phyloP scores from a whole-genome alignment of 1,140 invertebrate species.

The Rhagoletis pomonella region DNA sequence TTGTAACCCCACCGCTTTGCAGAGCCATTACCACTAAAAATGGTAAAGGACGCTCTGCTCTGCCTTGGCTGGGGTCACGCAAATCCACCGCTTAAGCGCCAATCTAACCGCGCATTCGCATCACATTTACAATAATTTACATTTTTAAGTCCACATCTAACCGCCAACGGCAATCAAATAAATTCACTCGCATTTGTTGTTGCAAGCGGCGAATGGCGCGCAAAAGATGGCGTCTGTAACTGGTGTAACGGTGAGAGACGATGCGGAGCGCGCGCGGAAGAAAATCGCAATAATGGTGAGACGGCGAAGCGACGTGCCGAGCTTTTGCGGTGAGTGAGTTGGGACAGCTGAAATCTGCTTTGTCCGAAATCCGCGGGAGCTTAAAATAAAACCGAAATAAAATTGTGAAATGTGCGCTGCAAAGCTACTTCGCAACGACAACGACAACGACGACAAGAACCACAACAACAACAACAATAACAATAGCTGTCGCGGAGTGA shows the following conservation, averaged over 20 bases:
- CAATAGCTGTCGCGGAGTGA: constrained; percentile 34
- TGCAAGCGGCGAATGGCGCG: neutral
- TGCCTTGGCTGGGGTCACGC: constrained; percentile 12
- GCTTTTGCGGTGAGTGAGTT: neutral
- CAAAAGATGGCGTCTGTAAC: constrained; percentile 51
- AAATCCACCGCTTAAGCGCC: constrained; percentile 57
- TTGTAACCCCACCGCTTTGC: neutral
- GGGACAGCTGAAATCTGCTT: constrained; percentile 51
- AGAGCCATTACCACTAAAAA: neutral
- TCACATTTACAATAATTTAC: constrained; percentile 63
- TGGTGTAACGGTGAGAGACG: neutral
- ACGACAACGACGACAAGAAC: neutral
- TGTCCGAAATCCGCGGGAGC: constrained; percentile 56
- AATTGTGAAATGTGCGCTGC: constrained; percentile 11
- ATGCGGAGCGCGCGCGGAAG: neutral
- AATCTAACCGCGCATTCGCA: constrained; percentile 54
- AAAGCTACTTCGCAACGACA: neutral
- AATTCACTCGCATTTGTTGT: constrained; percentile 58
- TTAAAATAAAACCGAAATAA: constrained; percentile 52
- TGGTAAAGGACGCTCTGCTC: neutral
- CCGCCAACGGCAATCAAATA: constrained; percentile 61
- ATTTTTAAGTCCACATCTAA: constrained; percentile 62
- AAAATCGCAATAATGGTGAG: neutral
- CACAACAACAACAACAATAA: constrained; percentile 42
- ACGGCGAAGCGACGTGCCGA: neutral